Conservation (phyloP, 1,140 invertebrate species). For the Drosophila nigrodunni region DNA sequence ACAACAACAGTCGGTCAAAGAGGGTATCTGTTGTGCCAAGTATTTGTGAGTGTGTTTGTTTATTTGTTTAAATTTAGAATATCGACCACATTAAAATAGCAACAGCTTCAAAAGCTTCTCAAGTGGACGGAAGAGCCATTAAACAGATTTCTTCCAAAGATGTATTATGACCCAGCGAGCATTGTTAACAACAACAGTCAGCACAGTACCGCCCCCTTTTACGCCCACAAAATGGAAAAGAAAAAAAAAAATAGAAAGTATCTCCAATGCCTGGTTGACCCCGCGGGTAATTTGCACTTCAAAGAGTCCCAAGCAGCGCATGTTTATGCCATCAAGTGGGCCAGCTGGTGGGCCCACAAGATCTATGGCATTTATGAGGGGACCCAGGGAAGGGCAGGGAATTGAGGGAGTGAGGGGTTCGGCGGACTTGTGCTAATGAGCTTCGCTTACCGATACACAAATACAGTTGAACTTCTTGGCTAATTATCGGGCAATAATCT, state of each 20-base stretch:
- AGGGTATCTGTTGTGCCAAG: conserved; percentile 29
- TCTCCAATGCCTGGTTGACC: conserved; percentile 58
- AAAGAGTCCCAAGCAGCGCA: conserved; percentile 67
- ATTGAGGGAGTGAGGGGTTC: conserved; percentile 6
- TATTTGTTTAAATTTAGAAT: conserved; percentile 83
- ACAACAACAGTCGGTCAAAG: conserved; percentile 31
- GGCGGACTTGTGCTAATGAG: conserved; percentile 69
- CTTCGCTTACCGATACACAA: conserved; percentile 28
- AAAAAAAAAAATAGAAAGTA: not conserved
- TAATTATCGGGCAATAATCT: conserved; percentile 30
- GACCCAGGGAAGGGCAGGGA: conserved; percentile 22
- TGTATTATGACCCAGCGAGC: conserved; percentile 66
- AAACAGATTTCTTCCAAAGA: conserved; percentile 75
- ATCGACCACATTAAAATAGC: conserved; percentile 81
- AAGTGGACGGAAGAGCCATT: conserved; percentile 68
- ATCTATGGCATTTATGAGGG: conserved; percentile 81
- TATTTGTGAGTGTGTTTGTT: conserved; percentile 54
- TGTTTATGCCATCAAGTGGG: conserved; percentile 79
- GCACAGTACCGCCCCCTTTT: not conserved
- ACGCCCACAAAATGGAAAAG: not conserved
- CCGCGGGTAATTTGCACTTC: conserved; percentile 82
- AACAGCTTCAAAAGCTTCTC: conserved; percentile 80
- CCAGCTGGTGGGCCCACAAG: conserved; percentile 72
- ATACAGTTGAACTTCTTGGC: conserved; percentile 7
- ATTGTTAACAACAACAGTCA: conserved; percentile 46